These are phyloP conservation scores for Takifugu flavidus DNA, from an alignment of 2,113 vertebrate species.

Conservation along the genomic window DNA sequence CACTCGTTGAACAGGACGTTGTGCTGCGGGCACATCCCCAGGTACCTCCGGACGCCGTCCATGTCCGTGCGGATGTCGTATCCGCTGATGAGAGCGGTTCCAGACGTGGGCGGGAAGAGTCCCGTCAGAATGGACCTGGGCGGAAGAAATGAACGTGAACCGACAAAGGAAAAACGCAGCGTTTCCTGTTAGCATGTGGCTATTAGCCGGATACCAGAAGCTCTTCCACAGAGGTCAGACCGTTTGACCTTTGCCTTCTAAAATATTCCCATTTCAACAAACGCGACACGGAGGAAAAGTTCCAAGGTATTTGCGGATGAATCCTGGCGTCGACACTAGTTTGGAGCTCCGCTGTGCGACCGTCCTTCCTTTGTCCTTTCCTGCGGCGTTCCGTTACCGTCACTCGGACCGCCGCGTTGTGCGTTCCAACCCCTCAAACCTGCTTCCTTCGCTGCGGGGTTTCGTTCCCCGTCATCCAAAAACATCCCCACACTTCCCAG, in stretches of 20 bases:
- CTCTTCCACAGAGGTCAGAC: too few species aligned
- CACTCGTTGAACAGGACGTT: slow-evolving; percentile 95
- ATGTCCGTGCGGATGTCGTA: slow-evolving; percentile 89
- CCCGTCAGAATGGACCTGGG: slow-evolving; percentile 95
- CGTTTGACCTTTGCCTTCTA: too few species aligned
- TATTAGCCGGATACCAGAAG: too few species aligned
- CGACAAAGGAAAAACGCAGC: too few species aligned
- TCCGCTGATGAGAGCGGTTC: slow-evolving; percentile 90
- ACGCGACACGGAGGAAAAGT: too few species aligned
- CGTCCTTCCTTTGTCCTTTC: slow-evolving; percentile 41
- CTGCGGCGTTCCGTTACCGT: slow-evolving; percentile 44
- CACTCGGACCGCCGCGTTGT: slow-evolving; percentile 34
- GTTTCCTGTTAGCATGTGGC: too few species aligned
- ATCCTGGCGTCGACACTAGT: too few species aligned
- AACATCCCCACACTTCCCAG: slow-evolving; percentile 27
- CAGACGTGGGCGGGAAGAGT: slow-evolving; percentile 91
- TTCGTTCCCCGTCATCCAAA: slow-evolving; percentile 48
- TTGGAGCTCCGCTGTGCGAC: neutral
- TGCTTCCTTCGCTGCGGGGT: slow-evolving; percentile 46
- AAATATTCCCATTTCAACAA: too few species aligned
- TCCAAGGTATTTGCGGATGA: too few species aligned
- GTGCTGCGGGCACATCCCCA: slow-evolving; percentile 97
- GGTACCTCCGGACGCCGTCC: slow-evolving; percentile 83
- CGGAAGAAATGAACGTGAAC: neutral
- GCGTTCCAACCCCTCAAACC: slow-evolving; percentile 37